Evolutionary conservation across 2,113 vertebrate species (phyloP).

Genomic region (Anguilla rostrata): DNA sequence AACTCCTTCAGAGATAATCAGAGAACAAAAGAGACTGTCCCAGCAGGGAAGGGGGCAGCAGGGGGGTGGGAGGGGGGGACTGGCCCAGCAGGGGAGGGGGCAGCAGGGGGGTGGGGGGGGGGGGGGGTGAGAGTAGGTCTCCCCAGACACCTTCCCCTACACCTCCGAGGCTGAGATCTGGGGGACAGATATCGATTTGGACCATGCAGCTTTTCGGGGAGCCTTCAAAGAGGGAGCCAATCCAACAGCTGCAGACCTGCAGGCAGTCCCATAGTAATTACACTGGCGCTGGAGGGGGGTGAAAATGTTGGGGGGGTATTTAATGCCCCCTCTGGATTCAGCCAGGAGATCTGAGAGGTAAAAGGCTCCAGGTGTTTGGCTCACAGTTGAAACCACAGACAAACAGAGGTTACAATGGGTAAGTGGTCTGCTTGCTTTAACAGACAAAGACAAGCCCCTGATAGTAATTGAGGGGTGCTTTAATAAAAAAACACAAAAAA

Average conservation of each 20-base stretch:
- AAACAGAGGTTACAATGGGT: neutral
- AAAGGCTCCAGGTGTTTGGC: neutral
- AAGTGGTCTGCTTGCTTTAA: neutral
- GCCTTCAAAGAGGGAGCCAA: neutral
- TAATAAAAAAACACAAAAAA: no score
- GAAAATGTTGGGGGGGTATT: neutral
- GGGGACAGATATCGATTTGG: constrained; percentile 12
- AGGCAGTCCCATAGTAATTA: constrained; percentile 25
- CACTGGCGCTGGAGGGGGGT: neutral
- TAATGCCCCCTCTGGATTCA: neutral
- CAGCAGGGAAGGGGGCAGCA: neutral
- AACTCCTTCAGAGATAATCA: constrained; percentile 28
- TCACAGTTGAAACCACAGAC: neutral
- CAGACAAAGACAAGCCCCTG: no score
- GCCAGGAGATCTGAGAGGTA: neutral
- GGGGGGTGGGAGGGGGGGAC: neutral
- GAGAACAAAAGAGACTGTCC: neutral
- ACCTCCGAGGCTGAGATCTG: neutral
- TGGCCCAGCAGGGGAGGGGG: neutral
- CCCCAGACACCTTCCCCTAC: neutral
- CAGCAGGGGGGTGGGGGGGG: neutral
- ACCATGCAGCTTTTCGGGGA: neutral
- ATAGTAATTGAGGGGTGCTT: no score
- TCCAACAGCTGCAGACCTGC: constrained; percentile 23
- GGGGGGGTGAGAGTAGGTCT: neutral